phyloP scores from a whole-genome alignment of 2,888 invertebrate genomes.

The Luffia ferchaultella region DNA sequence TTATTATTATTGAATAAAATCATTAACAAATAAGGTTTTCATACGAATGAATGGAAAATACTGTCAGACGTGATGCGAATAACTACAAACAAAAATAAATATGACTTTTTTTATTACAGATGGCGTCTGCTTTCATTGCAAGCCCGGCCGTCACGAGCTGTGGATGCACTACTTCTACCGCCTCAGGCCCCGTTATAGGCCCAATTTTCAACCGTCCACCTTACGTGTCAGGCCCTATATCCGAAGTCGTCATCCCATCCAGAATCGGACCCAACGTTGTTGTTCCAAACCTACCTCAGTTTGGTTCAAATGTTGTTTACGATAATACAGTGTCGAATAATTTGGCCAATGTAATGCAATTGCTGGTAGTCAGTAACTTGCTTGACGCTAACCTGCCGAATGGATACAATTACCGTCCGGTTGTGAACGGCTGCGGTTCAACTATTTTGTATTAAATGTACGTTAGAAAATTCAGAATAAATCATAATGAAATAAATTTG shows the following conservation, averaged over 20 bases:
- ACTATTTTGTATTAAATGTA: background rate
- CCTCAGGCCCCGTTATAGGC: conserved; percentile 14
- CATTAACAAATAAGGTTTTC: no score
- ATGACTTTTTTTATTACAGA: conserved; percentile 2
- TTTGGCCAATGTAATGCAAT: background rate
- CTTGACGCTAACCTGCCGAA: conserved; percentile 27
- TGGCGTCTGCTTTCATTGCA: conserved; percentile 1
- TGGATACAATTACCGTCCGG: background rate
- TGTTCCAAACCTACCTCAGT: background rate
- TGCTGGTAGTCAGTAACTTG: background rate
- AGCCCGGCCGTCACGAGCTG: background rate
- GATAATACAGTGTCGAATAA: conserved; percentile 36
- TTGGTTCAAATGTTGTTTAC: conserved; percentile 31
- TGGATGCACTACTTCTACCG: conserved; percentile 15
- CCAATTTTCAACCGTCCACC: conserved; percentile 10
- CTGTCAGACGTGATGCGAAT: no score
- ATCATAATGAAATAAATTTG: no score
- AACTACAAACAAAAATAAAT: no score
- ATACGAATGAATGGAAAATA: no score
- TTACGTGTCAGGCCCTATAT: conserved; percentile 15
- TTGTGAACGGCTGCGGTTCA: background rate
- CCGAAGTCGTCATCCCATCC: conserved; percentile 8
- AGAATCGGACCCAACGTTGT: no score
- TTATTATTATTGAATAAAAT: no score
- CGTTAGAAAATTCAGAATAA: no score